Conservation (phyloP, 2,888 invertebrate species). For the Vanessa cardui region DNA sequence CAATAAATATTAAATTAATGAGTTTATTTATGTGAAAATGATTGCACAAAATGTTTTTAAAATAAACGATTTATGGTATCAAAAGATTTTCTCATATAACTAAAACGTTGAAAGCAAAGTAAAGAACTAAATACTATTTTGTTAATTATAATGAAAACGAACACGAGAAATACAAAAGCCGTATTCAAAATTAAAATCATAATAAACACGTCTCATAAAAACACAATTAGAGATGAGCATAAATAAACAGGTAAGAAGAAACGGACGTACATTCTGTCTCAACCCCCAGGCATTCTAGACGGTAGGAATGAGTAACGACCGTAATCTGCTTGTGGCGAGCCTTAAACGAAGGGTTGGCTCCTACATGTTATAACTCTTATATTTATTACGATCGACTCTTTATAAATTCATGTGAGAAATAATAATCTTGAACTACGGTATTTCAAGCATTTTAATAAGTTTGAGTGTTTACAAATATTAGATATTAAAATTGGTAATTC, state of each 20-base stretch:
- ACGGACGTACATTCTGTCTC: conserved; percentile 59
- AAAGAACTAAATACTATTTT: too few species aligned
- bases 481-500: not conserved
- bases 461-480: not conserved
- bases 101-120: not conserved
- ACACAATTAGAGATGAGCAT: conserved; percentile 41
- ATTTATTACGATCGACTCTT: conserved; percentile 64
- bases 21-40: too few species aligned
- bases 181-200: conserved; percentile 18
- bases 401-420: conserved; percentile 32
- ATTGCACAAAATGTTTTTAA: too few species aligned
- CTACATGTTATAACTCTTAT: conserved; percentile 59
- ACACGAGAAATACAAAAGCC: not conserved
- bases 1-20: too few species aligned
- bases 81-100: not conserved
- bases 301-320: conserved; percentile 79
- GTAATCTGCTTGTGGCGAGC: conserved; percentile 80
- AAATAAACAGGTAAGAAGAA: conserved; percentile 59
- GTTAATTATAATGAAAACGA: not conserved
- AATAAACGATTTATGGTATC: not conserved
- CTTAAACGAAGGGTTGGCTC: conserved; percentile 79
- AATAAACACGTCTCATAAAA: conserved; percentile 33
- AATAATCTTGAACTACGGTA: conserved; percentile 25
- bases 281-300: conserved; percentile 68
- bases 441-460: conserved; percentile 21